Evolutionary conservation across 64 coral and sea anemone genomes (phyloP).

Genomic region (Anthopleura sola): DNA sequence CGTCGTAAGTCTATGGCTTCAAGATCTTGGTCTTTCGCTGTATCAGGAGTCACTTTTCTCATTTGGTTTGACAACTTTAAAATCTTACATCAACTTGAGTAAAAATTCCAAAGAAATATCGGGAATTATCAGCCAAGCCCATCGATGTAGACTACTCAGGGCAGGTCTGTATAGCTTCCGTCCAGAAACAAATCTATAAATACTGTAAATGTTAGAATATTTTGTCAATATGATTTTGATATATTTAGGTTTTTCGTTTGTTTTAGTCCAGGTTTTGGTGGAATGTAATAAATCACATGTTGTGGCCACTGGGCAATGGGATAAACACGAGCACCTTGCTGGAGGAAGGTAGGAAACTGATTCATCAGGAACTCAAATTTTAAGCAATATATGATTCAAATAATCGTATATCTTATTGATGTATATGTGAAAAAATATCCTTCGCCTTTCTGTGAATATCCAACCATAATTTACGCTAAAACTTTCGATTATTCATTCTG

Average conservation of each 20-base stretch:
- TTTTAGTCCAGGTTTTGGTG: conserved; percentile 43
- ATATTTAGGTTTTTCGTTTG: not conserved
- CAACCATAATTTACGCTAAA: too few species aligned
- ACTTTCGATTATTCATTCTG: not conserved
- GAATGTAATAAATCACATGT: not conserved
- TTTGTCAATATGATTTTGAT: not conserved
- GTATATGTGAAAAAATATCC: not conserved
- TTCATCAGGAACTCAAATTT: not conserved
- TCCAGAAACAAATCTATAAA: too few species aligned
- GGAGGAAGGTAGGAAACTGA: conserved; percentile 53
- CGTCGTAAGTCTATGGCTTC: conserved; percentile 30
- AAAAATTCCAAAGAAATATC: not conserved
- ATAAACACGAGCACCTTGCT: conserved; percentile 30
- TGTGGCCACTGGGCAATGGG: conserved; percentile 42
- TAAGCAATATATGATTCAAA: too few species aligned
- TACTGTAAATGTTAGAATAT: not conserved
- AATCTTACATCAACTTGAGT: conserved; percentile 9
- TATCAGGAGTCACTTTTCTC: conserved; percentile 34
- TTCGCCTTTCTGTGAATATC: not conserved
- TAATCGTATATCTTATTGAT: not conserved
- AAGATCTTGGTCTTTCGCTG: conserved; percentile 22
- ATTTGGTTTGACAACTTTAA: conserved; percentile 36
- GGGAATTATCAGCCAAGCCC: not conserved
- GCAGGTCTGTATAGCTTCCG: conserved; percentile 13
- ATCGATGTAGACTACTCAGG: conserved; percentile 26